Percentiles rank a stretch among this genome's conserved stretches.
These are phyloP conservation scores for Tridacna gigas DNA, from an alignment of 2,888 invertebrate species.

Conservation along the genomic window DNA sequence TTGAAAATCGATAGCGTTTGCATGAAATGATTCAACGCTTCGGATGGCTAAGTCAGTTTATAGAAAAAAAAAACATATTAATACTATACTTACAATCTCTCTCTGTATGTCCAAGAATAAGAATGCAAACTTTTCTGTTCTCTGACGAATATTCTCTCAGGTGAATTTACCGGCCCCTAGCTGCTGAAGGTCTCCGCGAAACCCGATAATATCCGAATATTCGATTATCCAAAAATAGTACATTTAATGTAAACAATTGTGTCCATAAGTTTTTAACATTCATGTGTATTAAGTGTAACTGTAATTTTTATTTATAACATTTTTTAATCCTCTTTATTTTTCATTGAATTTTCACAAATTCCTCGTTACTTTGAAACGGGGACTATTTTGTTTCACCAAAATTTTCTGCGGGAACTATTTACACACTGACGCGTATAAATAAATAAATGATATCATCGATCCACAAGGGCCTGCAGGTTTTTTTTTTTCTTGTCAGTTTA, in stretches of 20 bases:
- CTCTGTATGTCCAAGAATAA: conserved; percentile 17
- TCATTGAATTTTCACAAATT: not conserved
- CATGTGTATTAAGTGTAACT: not conserved
- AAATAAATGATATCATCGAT: conserved; percentile 16
- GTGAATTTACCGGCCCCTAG: conserved; percentile 58
- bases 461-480: conserved; percentile 15
- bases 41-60: not conserved
- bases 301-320: not conserved
- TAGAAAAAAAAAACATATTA: not conserved
- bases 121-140: conserved; percentile 1
- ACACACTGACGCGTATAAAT: conserved; percentile 10
- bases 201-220: conserved; percentile 76
- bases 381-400: conserved; percentile 8
- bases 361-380: not conserved
- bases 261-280: not conserved
- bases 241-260: conserved; percentile 1
- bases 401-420: conserved; percentile 7
- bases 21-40: not conserved
- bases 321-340: not conserved
- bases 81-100: conserved; percentile 5
- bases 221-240: conserved; percentile 30
- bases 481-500: not conserved
- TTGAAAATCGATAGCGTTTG: conserved; percentile 29
- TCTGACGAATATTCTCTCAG: not conserved
- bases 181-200: conserved; percentile 76